Base-by-base conservation (phyloP, 2,797 vertebrate genomes). In the Onychomys leucogaster region DNA sequence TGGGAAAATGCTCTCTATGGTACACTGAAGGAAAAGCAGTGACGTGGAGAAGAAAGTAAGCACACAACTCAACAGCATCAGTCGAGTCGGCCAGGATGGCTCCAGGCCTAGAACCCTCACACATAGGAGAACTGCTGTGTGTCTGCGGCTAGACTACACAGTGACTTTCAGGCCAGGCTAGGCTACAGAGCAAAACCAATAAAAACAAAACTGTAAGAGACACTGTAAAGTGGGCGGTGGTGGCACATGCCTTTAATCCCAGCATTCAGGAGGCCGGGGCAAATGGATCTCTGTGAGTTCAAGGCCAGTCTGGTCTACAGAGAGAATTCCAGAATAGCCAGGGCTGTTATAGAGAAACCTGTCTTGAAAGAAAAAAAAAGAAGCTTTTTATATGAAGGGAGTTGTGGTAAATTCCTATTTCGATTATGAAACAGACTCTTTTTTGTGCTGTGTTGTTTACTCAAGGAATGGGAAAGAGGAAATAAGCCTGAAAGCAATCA, bases 1-100 rank as follows among this genome's bases (percentile, higher is more conserved):
- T 0, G 99, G 99, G 98, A 99, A 99, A 92, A 98, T 99, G 97
- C 99, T 99, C 98, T 99, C 99, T 88, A 99, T 99, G 0, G 99
- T 98, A 93, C 99, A 99, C 99, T 99, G 98, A 98, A 98, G 96
- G 81, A 98, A 6, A 98, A 97, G 34, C 1, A 94, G 96, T 98
- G 29, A 87, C 67, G 96, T 43, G 37, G 83, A 97, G 85, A 98
- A 27, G n/a, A 92, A 87, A 0, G 0, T 37, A 88, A 73, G 59
- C 77, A 92, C 2, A 90, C 0, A 49, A 6, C 0, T 71, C 81
- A 73, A 65, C 29, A 14, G 34, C 34, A 46, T 16, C 59, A 77
- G 69, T 11, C 4, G 23, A 29, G 17, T 29, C 55, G 6, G 7
- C 41, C 29, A 75, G 5, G 32, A 76, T 10, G 19, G 52, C 16